Evolutionary conservation across 1,140 invertebrate genomes (phyloP).

Genomic region (Chironomus striatipennis): DNA sequence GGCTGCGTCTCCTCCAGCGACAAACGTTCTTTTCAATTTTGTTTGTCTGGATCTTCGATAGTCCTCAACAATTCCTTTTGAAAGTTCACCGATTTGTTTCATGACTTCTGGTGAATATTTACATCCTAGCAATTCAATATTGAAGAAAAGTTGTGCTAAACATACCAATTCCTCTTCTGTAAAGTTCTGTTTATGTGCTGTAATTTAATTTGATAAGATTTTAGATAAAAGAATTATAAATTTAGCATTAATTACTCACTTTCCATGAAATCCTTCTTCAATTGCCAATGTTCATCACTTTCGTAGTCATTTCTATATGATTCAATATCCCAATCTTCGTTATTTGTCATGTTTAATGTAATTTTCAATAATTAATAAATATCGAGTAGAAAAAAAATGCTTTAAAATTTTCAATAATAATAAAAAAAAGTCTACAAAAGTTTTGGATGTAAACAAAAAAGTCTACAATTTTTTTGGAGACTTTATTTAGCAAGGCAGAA

Average conservation of each 20-base stretch:
- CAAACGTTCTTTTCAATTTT: conserved; percentile 65
- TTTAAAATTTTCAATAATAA: no score
- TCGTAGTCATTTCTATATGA: conserved; percentile 61
- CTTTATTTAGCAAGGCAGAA: no score
- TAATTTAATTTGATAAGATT: background rate
- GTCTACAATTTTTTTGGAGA: no score
- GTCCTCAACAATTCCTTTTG: conserved; percentile 54
- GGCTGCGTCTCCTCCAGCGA: conserved; percentile 66
- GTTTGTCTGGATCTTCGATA: conserved; percentile 57
- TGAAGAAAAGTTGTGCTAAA: conserved; percentile 71
- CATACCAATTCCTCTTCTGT: conserved; percentile 66
- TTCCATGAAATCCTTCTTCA: conserved; percentile 64
- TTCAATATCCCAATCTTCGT: conserved; percentile 53
- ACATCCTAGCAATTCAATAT: conserved; percentile 76
- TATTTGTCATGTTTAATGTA: background rate
- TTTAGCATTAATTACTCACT: conserved; percentile 10
- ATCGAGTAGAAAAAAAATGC: no score
- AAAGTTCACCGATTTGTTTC: conserved; percentile 61
- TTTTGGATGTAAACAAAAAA: no score
- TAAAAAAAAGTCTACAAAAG: no score
- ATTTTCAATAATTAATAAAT: no score
- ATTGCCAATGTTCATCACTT: conserved; percentile 73
- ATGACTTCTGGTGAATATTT: conserved; percentile 75
- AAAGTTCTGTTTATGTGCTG: conserved; percentile 57
- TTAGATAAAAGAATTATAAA: background rate